Percentiles rank a stretch among this genome's conserved stretches.
Evolutionary conservation across 1,140 invertebrate species (phyloP).

Genomic region (Philopotamus ludificatus): DNA sequence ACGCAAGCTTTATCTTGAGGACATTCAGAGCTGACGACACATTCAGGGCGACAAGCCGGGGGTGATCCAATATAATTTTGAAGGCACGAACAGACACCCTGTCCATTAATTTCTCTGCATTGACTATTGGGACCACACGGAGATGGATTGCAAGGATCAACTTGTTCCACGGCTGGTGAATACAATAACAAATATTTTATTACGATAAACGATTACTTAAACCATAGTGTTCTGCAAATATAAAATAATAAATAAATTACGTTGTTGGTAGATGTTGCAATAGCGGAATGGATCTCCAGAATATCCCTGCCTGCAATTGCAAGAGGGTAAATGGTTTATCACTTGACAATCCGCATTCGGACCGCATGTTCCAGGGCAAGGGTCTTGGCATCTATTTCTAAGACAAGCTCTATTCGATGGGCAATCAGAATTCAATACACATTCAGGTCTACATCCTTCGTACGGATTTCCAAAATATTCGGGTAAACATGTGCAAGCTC

Average conservation of each 20-base stretch:
- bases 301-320: slow-evolving; percentile 72
- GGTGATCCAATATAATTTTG: slow-evolving; percentile 56
- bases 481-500: slow-evolving; percentile 75
- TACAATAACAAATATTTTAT: slow-evolving; percentile 59
- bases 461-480: slow-evolving; percentile 75
- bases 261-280: slow-evolving; percentile 60
- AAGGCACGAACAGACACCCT: slow-evolving; percentile 53
- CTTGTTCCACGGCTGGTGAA: slow-evolving; percentile 59
- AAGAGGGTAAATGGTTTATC: slow-evolving; percentile 80
- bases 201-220: slow-evolving; percentile 32
- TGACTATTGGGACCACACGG: slow-evolving; percentile 53
- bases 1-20: slow-evolving; percentile 61
- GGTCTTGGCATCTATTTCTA: slow-evolving; percentile 80
- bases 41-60: slow-evolving; percentile 61
- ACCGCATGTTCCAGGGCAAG: slow-evolving; percentile 79
- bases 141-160: slow-evolving; percentile 51
- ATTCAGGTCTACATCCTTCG: slow-evolving; percentile 77
- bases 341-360: slow-evolving; percentile 79
- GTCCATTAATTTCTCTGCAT: slow-evolving; percentile 46
- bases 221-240: not conserved
- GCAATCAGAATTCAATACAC: slow-evolving; percentile 79
- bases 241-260: slow-evolving; percentile 44
- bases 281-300: slow-evolving; percentile 80
- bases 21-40: slow-evolving; percentile 65
- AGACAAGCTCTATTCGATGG: slow-evolving; percentile 74